Conservation (phyloP, 2,888 invertebrate species). For the Cryptocephalus moraei region DNA sequence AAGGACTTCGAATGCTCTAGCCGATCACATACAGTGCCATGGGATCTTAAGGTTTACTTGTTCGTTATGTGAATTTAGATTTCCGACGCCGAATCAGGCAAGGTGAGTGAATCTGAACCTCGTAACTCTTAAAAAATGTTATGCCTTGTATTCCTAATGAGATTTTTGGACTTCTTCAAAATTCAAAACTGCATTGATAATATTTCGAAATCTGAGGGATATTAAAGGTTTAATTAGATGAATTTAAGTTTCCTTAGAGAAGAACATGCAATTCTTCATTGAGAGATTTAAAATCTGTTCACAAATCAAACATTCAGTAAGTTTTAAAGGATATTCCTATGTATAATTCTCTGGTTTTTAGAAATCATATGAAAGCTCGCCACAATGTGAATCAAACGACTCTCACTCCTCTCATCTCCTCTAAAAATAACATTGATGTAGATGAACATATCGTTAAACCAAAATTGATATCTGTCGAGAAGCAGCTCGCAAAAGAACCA, state of each 20-base stretch:
- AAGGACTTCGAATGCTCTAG: constrained; percentile 36
- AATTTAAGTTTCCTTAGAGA: no score
- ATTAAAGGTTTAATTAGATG: no score
- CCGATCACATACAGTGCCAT: constrained; percentile 51
- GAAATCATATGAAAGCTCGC: constrained; percentile 42
- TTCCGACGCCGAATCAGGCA: constrained; percentile 23
- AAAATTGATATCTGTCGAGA: constrained; percentile 10
- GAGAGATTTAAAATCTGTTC: no score
- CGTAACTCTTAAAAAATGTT: no score
- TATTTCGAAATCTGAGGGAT: no score
- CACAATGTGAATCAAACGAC: constrained; percentile 40
- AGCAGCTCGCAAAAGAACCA: constrained; percentile 5
- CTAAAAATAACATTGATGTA: constrained; percentile 36
- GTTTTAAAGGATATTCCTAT: no score
- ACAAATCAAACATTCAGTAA: no score
- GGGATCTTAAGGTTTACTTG: constrained; percentile 49
- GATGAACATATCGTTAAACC: constrained; percentile 44
- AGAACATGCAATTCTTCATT: no score
- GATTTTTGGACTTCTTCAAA: no score
- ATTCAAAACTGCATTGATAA: no score
- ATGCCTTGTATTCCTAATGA: no score
- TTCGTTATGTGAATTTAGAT: constrained; percentile 43
- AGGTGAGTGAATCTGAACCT: constrained; percentile 20
- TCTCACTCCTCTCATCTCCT: constrained; percentile 39
- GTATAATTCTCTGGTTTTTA: constrained; percentile 9